A percentile compares a stretch with the other conserved stretches of the same genome.
Conservation (phyloP, 1,140 invertebrate species). For the Elysia chlorotica region DNA sequence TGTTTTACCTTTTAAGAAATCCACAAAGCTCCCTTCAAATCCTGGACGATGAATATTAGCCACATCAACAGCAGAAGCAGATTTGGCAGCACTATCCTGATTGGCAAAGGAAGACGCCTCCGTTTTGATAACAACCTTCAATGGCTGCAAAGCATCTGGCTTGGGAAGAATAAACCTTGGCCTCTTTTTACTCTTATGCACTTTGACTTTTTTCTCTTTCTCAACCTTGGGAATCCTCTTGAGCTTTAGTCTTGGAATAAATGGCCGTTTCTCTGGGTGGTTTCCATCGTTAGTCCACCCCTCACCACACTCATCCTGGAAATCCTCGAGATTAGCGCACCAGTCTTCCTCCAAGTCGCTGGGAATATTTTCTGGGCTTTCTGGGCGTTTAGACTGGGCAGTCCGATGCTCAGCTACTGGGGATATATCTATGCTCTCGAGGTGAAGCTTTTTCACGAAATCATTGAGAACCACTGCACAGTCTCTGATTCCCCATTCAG, state of each 20-base stretch:
- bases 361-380: slow-evolving; percentile 5
- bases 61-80: background rate
- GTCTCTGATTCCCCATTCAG: slow-evolving; percentile 18
- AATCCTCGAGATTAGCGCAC: slow-evolving; percentile 8
- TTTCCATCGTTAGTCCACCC: background rate
- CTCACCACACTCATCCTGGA: background rate
- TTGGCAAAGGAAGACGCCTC: background rate
- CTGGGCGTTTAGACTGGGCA: no score
- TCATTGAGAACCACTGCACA: slow-evolving; percentile 47
- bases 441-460: slow-evolving; percentile 46
- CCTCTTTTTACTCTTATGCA: background rate
- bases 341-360: slow-evolving; percentile 2
- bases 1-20: slow-evolving; percentile 12
- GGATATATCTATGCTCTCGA: slow-evolving; percentile 23
- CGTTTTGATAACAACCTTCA: slow-evolving; percentile 20
- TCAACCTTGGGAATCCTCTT: slow-evolving; percentile 9
- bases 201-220: background rate
- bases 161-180: no score
- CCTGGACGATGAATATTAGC: background rate
- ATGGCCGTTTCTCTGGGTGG: background rate
- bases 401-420: no score
- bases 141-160: background rate
- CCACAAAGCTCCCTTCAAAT: slow-evolving; percentile 17
- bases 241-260: slow-evolving; percentile 16
- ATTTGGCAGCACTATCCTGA: background rate